Base-by-base conservation (phyloP, 2,113 vertebrate species). In the Helogale parvula region DNA sequence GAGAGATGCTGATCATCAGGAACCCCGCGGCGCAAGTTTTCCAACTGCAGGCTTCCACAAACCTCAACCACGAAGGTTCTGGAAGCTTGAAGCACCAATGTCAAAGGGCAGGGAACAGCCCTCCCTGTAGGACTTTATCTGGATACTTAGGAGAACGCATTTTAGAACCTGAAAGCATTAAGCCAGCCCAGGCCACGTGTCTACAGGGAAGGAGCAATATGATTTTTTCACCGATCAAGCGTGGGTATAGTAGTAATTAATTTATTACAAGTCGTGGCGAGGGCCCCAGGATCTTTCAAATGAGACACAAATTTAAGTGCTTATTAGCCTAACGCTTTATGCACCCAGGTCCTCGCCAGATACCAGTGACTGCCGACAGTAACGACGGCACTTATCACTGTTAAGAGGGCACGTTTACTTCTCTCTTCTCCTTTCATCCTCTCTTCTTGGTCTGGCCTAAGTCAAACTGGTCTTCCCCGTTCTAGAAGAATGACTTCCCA, bases 341-440 rank as follows among this genome's bases (percentile, higher is more conserved):
- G 33, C 21, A 8, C 33, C 0, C 16, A 38, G 41, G 45, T 29
- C 29, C 76, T 45, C 23, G 27, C 23, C 19, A 5, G 23, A 8
- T 0, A 19, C 41, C 69, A 57, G 45, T 45, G 2, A 14, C 5
- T 15, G 6, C 54, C 25, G 17, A 35, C 23, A 52, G 0, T 0
- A 45, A 0, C 0, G 0, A 89, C 0, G 1, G 23, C 1, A 11
- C 54, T 4, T 54, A 15, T 12, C 63, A 23, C 35, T 29, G 0
- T 1, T 2, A 17, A n/a, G 50, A 69, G 33, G 41, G 35, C 5
- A 3, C 7, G 9, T 50, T 38, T 33, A 31, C 7, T 5, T 54
- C 66, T 72, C 54, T 21, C 2, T 7, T 72, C 17, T 41, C 41
- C 90, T 33, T 31, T 3, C 16, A 31, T 31, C 86, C 41, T 31